These are phyloP conservation scores for Seriola quinqueradiata DNA, from an alignment of 2,113 vertebrate species.

Conservation along the genomic window DNA sequence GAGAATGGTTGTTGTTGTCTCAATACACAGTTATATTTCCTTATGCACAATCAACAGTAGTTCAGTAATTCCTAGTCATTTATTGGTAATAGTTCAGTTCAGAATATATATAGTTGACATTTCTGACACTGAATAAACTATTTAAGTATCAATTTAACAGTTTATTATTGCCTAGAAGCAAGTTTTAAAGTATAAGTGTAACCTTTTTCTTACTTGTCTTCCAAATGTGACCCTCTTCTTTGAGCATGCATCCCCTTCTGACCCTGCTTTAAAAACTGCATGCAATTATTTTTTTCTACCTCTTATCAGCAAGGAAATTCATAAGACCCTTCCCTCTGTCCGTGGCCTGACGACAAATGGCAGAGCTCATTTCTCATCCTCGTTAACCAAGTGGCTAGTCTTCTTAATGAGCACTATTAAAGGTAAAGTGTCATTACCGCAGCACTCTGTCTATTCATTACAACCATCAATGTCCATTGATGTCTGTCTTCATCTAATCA, in stretches of 20 bases:
- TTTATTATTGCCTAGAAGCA: no score
- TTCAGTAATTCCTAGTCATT: neutral
- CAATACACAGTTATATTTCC: neutral
- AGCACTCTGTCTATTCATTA: slow-evolving; percentile 80
- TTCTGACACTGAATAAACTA: neutral
- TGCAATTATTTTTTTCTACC: neutral
- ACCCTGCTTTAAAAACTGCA: neutral
- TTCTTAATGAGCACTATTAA: slow-evolving; percentile 82
- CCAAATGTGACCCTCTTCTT: neutral
- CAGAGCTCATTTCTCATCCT: slow-evolving; percentile 65
- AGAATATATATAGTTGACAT: neutral
- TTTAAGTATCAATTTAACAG: no score
- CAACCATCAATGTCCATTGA: slow-evolving; percentile 76
- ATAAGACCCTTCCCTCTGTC: slow-evolving; percentile 18
- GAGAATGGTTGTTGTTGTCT: neutral
- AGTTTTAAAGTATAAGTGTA: no score
- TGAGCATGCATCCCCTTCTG: neutral
- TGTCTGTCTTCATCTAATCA: slow-evolving; percentile 69
- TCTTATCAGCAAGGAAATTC: slow-evolving; percentile 29
- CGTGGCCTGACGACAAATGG: slow-evolving; percentile 50
- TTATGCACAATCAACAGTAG: neutral
- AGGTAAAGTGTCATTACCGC: slow-evolving; percentile 78
- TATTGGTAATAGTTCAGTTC: neutral
- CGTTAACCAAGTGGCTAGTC: slow-evolving; percentile 66
- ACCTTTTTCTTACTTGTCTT: neutral